phyloP scores from a whole-genome alignment of 2,888 invertebrate genomes.

The Hemaris fuciformis region DNA sequence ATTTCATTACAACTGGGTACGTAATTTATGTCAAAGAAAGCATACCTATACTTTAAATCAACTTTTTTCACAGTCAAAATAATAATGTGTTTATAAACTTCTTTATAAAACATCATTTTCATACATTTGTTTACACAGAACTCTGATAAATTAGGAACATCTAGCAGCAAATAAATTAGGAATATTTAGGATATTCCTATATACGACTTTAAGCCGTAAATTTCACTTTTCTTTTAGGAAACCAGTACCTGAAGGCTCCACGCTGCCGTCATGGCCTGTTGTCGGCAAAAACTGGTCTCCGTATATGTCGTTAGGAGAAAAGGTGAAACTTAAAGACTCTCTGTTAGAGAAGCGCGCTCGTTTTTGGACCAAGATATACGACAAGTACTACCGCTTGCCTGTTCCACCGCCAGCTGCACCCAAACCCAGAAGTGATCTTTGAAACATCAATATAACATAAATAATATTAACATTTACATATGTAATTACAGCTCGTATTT shows the following conservation, averaged over 20 bases:
- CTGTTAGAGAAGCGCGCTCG: conserved; percentile 27
- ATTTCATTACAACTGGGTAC: conserved; percentile 49
- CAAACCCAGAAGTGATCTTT: background rate
- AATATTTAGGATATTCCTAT: too few species aligned
- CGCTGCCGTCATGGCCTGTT: conserved; percentile 36
- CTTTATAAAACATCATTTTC: too few species aligned
- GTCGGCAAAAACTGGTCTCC: conserved; percentile 27
- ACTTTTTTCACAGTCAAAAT: background rate
- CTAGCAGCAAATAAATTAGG: too few species aligned
- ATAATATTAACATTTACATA: background rate
- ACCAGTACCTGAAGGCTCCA: conserved; percentile 37
- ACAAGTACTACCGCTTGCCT: conserved; percentile 28
- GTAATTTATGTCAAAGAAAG: conserved; percentile 10
- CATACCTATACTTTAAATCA: background rate
- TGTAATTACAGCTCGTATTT: background rate
- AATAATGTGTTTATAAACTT: too few species aligned
- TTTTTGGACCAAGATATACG: conserved; percentile 42
- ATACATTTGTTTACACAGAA: too few species aligned
- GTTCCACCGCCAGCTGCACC: conserved; percentile 16
- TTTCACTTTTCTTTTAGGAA: conserved; percentile 38
- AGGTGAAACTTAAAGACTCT: conserved; percentile 28
- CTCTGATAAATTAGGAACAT: too few species aligned
- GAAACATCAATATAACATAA: background rate
- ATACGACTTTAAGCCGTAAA: too few species aligned
- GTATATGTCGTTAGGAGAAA: conserved; percentile 34